Evolutionary conservation across 2,113 vertebrate genomes (phyloP), one percentile per base, ranked within the genome.

Genomic region (Sclerurus mexicanus): DNA sequence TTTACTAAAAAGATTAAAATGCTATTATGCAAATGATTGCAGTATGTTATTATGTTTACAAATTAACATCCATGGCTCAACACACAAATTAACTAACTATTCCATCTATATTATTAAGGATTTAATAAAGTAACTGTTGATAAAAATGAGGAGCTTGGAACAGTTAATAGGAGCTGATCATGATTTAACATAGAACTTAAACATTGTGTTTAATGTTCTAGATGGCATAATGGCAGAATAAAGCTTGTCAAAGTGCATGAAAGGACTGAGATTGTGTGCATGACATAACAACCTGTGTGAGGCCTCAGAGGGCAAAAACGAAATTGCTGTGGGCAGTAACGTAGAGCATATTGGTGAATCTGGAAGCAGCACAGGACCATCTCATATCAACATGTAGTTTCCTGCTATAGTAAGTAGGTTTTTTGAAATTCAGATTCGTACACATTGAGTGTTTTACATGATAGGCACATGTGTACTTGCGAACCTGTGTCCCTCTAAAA

Each of bases 1-100:
- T 98, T 98, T 98, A 97, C 98, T 98, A 98, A 98, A 98, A 98
- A 98, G 98, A 98, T 98, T 98, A 98, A 98, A 98, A 98, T 98
- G 98, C 98, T 98, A 98, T 98, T 98, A 98, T 98, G 98, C 98
- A 98, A 98, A 98, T 98, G 98, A 98, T 98, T 98, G 98, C 98
- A 97, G 98, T 98, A 97, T 98, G 98, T 98, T 98, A 98, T 98
- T 98, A 98, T 98, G 98, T 98, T 98, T 98, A 98, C 98, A 98
- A 98, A 98, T 98, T 98, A 98, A 98, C 98, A 98, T 98, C 98
- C 97, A 98, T 98, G 98, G 98, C 98, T 98, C 98, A 98, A 98
- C 97, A 98, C 98, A 98, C 97, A 98, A 98, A 98, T 98, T 98
- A 98, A 98, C 98, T 98, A 97, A 98, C 98, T 98, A 97, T 98